Evolutionary conservation across 2,797 vertebrate genomes (phyloP), one percentile per base, ranked within the genome.

Genomic region (Orientallactaga sibirica): DNA sequence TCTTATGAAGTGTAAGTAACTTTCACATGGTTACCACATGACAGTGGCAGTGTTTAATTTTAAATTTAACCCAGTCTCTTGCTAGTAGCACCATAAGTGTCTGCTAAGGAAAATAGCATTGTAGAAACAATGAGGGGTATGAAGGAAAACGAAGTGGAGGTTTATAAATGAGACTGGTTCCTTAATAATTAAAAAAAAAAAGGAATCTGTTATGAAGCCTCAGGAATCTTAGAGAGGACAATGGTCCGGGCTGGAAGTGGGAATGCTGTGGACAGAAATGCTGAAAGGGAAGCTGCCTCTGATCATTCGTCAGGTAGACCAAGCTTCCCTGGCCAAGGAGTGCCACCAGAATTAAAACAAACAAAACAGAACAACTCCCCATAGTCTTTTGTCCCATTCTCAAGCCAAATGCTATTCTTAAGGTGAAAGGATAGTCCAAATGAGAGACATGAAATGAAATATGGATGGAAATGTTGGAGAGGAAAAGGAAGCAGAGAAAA

Each of bases 391-490:
- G 25, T 74, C 19, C 22, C 16, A 41, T 58, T 74, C 29, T 37
- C 55, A 22, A 66, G 33, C 20, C 43, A 77, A 48, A 4, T 61
- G 8, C 24, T 62, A n/a, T 25, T 83, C 73, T 41, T 64, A 67
- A 15, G 48, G 19, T 20, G 76, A 90, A 89, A 15, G 75, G n/a
- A 48, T 48, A 7, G 48, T 48, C 48, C 48, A 48, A 48, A 48
- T n/a, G 52, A 90, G 41, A 37, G 48, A 55, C 37, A 88, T 2
- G 12, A 27, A 41, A 7, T 7, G 3, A 41, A 43, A 70, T 6
- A 5, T 0, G 27, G 12, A 27, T n/a, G 22, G 25, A 6, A 18
- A 5, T n/a, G 12, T 0, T 58, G 1, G 2, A 5, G 33, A 27
- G 33, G 70, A 41, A 66, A 79, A 82, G 4, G 4, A 16, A 82